These are phyloP conservation scores for Emydoidea blandingii DNA, from an alignment of 2,797 vertebrate species.

Conservation along the genomic window DNA sequence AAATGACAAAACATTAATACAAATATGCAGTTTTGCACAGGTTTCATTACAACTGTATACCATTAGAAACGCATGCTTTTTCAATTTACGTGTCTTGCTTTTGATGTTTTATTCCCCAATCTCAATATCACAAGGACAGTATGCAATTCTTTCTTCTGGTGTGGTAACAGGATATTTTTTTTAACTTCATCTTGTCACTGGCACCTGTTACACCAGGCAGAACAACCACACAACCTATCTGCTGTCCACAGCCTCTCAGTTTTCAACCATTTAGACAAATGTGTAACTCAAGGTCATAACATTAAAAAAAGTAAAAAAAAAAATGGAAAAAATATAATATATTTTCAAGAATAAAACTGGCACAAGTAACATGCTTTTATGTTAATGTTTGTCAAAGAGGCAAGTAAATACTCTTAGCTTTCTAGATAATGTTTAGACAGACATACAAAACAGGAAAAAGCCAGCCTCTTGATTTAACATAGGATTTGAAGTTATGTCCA, in stretches of 20 bases:
- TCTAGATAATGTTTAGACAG: conserved; percentile 77
- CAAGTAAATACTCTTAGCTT: conserved; percentile 81
- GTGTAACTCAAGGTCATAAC: conserved; percentile 66
- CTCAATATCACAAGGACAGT: conserved; percentile 31
- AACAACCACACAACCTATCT: background rate
- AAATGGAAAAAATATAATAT: conserved; percentile 3
- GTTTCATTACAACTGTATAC: conserved; percentile 35
- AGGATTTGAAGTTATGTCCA: conserved; percentile 75
- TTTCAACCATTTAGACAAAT: conserved; percentile 64
- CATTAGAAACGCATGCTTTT: conserved; percentile 30
- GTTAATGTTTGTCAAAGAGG: conserved; percentile 77
- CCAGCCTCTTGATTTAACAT: conserved; percentile 67
- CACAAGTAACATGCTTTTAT: conserved; percentile 76
- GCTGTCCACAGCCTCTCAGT: conserved; percentile 49
- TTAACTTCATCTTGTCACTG: background rate
- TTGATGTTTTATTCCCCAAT: conserved; percentile 10
- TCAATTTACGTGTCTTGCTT: conserved; percentile 25
- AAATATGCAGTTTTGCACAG: conserved; percentile 55
- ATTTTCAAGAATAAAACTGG: conserved; percentile 75
- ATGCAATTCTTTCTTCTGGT: conserved; percentile 28
- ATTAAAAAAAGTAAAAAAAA: conserved; percentile 43
- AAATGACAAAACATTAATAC: conserved; percentile 53
- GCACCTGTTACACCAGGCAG: conserved; percentile 40
- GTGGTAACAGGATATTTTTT: conserved; percentile 18
- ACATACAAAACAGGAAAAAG: conserved; percentile 62